These are phyloP conservation scores for Oreortyx pictus DNA, from an alignment of 2,797 vertebrate genomes.

Conservation along the genomic window DNA sequence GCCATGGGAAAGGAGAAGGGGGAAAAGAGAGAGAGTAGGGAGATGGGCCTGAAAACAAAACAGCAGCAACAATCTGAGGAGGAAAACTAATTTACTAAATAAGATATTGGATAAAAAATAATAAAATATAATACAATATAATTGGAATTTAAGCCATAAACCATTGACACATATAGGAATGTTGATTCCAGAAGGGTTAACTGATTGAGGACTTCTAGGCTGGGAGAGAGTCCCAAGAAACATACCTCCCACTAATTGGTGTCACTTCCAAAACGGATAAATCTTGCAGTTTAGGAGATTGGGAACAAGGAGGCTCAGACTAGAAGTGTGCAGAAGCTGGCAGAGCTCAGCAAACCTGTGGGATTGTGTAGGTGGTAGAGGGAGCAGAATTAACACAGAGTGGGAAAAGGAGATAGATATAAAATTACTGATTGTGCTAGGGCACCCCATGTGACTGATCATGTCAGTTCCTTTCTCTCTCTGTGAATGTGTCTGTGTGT, in stretches of 20 bases:
- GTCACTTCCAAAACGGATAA: background rate
- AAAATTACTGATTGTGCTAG: too few relatives aligned
- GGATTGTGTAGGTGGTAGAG: background rate
- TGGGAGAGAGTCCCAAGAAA: background rate
- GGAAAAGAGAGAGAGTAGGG: too few relatives aligned
- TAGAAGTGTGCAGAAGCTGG: background rate
- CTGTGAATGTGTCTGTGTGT: too few relatives aligned
- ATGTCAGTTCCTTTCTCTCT: background rate
- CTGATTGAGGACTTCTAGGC: background rate
- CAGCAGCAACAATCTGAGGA: too few relatives aligned
- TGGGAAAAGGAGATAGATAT: background rate
- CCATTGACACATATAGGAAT: background rate
- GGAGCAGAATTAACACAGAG: background rate
- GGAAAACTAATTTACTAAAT: too few relatives aligned
- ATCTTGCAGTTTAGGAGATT: background rate
- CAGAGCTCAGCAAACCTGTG: background rate
- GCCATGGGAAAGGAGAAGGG: too few relatives aligned
- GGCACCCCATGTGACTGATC: background rate
- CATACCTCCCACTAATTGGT: background rate
- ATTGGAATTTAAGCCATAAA: too few relatives aligned
- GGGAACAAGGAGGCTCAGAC: background rate
- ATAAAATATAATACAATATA: too few relatives aligned
- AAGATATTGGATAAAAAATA: too few relatives aligned
- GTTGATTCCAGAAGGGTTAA: background rate
- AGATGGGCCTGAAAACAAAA: too few relatives aligned